Evolutionary conservation across 2,113 vertebrate species (phyloP).

Genomic region (Sorex fumeus): DNA sequence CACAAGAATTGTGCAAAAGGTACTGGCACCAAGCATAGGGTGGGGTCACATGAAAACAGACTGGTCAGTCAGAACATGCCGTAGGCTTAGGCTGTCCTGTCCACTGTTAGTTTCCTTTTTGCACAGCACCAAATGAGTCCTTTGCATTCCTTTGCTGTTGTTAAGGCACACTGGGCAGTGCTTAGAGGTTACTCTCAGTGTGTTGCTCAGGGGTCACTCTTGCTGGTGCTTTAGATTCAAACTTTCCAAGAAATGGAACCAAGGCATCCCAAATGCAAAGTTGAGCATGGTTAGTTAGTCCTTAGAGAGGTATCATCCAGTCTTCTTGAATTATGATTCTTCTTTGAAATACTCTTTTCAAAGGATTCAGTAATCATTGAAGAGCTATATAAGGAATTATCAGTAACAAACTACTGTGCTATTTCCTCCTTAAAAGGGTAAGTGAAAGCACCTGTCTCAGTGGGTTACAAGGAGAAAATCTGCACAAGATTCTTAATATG

Average conservation of each 20-base stretch:
- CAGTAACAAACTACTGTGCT: not conserved
- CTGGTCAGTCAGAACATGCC: too few species aligned
- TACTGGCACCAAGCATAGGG: not conserved
- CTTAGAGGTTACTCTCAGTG: too few species aligned
- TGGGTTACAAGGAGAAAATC: not conserved
- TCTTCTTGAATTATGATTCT: not conserved
- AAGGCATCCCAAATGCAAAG: too few species aligned
- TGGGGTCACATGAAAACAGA: not conserved
- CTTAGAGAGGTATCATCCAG: too few species aligned
- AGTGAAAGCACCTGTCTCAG: not conserved
- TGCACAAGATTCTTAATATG: not conserved
- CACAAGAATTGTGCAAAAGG: not conserved
- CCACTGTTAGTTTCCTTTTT: not conserved
- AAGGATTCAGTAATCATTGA: not conserved
- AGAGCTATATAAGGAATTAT: not conserved
- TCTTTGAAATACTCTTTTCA: conserved; percentile 11
- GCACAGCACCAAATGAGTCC: not conserved
- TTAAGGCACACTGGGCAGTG: too few species aligned
- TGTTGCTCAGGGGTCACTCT: too few species aligned
- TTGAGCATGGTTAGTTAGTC: too few species aligned
- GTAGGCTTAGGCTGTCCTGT: not conserved
- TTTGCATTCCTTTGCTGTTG: too few species aligned
- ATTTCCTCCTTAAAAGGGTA: not conserved
- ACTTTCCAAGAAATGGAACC: too few species aligned
- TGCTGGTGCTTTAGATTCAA: too few species aligned